Percentiles rank a stretch among this genome's conserved stretches.
phyloP scores from a whole-genome alignment of 2,113 vertebrate species.

The Platichthys flesus region DNA sequence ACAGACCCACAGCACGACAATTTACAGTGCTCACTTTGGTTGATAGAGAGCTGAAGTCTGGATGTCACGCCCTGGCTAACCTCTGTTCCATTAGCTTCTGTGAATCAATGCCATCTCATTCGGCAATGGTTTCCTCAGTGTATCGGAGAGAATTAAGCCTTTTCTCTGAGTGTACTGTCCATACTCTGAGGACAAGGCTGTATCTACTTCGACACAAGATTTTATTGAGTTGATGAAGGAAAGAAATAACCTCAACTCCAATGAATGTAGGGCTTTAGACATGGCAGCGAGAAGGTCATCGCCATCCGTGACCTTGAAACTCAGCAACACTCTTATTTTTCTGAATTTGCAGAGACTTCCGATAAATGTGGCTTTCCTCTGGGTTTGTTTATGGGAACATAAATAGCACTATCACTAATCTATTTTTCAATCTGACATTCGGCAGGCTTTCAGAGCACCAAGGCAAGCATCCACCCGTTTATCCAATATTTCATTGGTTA shows the following conservation, averaged over 20 bases:
- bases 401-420: not conserved
- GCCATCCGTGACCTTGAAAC: too few relatives aligned
- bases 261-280: too few relatives aligned
- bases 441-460: too few relatives aligned
- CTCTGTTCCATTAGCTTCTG: not conserved
- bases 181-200: not conserved
- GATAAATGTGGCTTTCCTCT: not conserved
- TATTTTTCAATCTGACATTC: too few relatives aligned
- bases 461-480: too few relatives aligned
- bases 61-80: not conserved
- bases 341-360: not conserved
- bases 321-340: too few relatives aligned
- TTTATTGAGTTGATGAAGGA: too few relatives aligned
- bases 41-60: not conserved
- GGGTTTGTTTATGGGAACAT: not conserved
- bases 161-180: not conserved
- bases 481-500: too few relatives aligned
- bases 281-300: too few relatives aligned
- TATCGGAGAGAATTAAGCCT: not conserved
- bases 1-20: not conserved
- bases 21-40: not conserved
- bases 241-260: too few relatives aligned
- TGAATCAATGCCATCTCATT: not conserved
- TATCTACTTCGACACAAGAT: too few relatives aligned
- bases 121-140: not conserved